A percentile compares a stretch with the other conserved stretches of the same genome.
phyloP scores from a whole-genome alignment of 2,113 vertebrate genomes.

The Macroglossus sobrinus region DNA sequence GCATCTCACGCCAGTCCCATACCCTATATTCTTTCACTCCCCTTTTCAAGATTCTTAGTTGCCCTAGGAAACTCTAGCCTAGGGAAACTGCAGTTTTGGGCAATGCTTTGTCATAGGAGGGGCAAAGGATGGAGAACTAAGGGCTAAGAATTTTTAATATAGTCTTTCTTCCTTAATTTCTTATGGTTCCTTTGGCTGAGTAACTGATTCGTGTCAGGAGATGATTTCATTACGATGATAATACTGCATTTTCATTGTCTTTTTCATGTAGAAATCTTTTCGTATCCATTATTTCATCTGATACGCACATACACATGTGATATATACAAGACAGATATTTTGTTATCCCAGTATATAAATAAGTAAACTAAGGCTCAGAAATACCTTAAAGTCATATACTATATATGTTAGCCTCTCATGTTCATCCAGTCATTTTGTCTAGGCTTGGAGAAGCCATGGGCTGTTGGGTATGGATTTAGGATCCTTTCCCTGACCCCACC shows the following conservation, averaged over 20 bases:
- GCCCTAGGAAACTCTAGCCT: not conserved
- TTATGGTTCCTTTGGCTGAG: not conserved
- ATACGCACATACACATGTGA: not conserved
- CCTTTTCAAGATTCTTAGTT: not conserved
- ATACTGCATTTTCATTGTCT: not conserved
- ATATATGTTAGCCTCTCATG: not conserved
- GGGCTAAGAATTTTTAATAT: not conserved
- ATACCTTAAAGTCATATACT: not conserved
- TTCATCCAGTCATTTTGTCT: not conserved
- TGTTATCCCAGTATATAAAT: not conserved
- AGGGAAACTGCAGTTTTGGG: not conserved
- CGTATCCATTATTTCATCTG: not conserved
- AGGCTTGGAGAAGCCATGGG: not conserved
- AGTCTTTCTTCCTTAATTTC: not conserved
- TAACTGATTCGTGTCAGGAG: not conserved
- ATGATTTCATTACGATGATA: not conserved
- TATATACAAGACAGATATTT: not conserved
- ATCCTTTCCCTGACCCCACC: not conserved
- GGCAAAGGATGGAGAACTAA: not conserved
- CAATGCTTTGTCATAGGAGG: not conserved
- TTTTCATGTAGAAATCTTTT: not conserved
- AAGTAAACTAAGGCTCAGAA: not conserved
- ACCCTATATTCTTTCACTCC: not conserved
- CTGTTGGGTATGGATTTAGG: not conserved
- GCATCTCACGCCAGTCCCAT: fast-evolving